Evolutionary conservation across 2,113 vertebrate species (phyloP).

Genomic region (Geococcyx californianus): DNA sequence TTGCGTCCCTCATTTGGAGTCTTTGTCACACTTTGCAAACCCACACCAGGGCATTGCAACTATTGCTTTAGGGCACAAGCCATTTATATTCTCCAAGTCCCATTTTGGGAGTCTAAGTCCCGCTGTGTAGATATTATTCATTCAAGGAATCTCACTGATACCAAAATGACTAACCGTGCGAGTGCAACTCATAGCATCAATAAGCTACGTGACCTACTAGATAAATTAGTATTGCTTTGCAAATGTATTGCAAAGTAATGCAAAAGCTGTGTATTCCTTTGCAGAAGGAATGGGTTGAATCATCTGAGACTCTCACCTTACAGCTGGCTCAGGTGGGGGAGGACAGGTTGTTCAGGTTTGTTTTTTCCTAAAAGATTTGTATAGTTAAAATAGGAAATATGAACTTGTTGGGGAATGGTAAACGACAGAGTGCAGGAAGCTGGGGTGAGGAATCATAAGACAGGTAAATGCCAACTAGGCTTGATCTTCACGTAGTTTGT

Average conservation of each 20-base stretch:
- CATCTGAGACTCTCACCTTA: not conserved
- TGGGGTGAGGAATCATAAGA: not conserved
- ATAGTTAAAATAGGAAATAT: not conserved
- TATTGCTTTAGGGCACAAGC: slow-evolving; percentile 26
- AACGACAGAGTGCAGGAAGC: not conserved
- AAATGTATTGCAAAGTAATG: not conserved
- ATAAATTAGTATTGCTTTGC: not conserved
- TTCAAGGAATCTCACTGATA: slow-evolving; percentile 49
- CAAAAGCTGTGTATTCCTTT: not conserved
- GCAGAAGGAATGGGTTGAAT: not conserved
- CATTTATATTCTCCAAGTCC: slow-evolving; percentile 21
- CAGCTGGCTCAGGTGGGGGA: not conserved
- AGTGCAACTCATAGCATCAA: not conserved
- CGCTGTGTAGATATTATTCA: slow-evolving; percentile 42
- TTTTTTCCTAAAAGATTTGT: not conserved
- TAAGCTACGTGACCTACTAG: not conserved
- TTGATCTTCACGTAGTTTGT: not conserved
- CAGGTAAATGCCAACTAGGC: not conserved
- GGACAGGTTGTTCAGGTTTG: not conserved
- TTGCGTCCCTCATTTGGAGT: slow-evolving; percentile 31
- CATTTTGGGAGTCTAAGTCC: slow-evolving; percentile 9
- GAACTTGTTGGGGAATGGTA: not conserved
- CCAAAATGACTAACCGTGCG: slow-evolving; percentile 35
- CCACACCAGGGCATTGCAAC: slow-evolving; percentile 31
- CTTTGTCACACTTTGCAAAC: slow-evolving; percentile 53